Conservation (phyloP, 1,140 invertebrate species). For the Coboldia fuscipes region DNA sequence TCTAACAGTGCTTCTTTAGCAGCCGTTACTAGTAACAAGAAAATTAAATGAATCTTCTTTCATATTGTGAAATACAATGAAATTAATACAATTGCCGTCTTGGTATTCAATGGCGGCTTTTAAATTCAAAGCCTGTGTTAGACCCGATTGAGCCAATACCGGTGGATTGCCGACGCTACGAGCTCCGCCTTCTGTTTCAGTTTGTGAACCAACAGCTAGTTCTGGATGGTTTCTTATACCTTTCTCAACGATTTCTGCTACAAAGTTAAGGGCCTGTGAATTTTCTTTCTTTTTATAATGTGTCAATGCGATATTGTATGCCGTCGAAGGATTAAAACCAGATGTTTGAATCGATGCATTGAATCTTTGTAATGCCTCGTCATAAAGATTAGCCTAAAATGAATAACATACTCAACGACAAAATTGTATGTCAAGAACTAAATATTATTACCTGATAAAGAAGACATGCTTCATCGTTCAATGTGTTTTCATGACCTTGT, state of each 20-base stretch:
- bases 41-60: background rate
- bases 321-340: conserved; percentile 77
- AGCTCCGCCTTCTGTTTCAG: conserved; percentile 54
- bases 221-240: conserved; percentile 96
- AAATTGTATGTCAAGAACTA: background rate
- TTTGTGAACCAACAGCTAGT: conserved; percentile 89
- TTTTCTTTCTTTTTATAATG: conserved; percentile 91
- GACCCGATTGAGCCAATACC: conserved; percentile 84
- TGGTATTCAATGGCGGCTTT: conserved; percentile 98
- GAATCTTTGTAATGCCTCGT: conserved; percentile 86
- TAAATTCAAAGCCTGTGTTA: conserved; percentile 96
- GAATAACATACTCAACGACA: background rate
- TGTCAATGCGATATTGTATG: conserved; percentile 91
- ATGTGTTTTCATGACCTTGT: conserved; percentile 74
- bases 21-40: conserved; percentile 40
- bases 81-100: conserved; percentile 68
- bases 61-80: background rate
- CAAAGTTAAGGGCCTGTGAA: conserved; percentile 40
- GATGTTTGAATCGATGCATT: conserved; percentile 65
- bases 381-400: conserved; percentile 64
- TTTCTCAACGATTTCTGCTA: conserved; percentile 87
- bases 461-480: conserved; percentile 91
- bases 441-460: conserved; percentile 60
- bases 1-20: conserved; percentile 89
- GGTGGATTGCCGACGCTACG: conserved; percentile 90